Percentiles rank a stretch among this genome's conserved stretches.
phyloP scores from a whole-genome alignment of 2,113 vertebrate species.

The Nerophis ophidion region DNA sequence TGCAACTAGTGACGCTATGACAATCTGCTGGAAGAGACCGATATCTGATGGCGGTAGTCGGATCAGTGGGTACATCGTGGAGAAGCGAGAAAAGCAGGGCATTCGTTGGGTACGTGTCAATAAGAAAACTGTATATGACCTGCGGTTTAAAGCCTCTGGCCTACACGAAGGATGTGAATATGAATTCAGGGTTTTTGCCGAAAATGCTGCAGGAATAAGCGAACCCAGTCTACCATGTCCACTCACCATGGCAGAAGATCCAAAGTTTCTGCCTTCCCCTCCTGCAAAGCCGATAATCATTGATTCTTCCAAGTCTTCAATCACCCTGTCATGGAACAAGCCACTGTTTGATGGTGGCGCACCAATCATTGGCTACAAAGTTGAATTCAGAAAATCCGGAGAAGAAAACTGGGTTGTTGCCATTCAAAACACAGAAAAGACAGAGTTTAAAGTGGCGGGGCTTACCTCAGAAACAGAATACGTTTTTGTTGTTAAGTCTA shows the following conservation, averaged over 20 bases:
- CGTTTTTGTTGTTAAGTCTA: conserved; percentile 84
- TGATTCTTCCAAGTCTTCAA: conserved; percentile 82
- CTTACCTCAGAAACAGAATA: conserved; percentile 83
- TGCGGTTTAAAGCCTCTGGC: conserved; percentile 89
- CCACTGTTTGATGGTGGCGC: conserved; percentile 94
- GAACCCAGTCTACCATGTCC: conserved; percentile 82
- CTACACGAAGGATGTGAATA: conserved; percentile 90
- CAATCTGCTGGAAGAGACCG: conserved; percentile 93
- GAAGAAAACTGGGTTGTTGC: conserved; percentile 88
- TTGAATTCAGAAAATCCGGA: conserved; percentile 84
- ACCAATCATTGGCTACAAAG: conserved; percentile 84
- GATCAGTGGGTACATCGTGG: conserved; percentile 91
- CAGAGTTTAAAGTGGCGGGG: conserved; percentile 83
- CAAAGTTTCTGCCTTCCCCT: conserved; percentile 86
- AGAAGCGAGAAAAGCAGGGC: conserved; percentile 91
- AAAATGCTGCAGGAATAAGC: conserved; percentile 92
- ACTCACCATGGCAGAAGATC: conserved; percentile 86
- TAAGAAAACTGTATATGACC: conserved; percentile 94
- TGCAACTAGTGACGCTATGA: conserved; percentile 87
- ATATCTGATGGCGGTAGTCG: conserved; percentile 88
- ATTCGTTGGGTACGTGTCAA: conserved; percentile 92
- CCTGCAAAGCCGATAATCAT: conserved; percentile 85
- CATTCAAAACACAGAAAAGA: conserved; percentile 81
- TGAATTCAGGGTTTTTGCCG: conserved; percentile 93
- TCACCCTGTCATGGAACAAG: conserved; percentile 89